Conservation (phyloP, 2,113 vertebrate species). For the Engystomops pustulosus region DNA sequence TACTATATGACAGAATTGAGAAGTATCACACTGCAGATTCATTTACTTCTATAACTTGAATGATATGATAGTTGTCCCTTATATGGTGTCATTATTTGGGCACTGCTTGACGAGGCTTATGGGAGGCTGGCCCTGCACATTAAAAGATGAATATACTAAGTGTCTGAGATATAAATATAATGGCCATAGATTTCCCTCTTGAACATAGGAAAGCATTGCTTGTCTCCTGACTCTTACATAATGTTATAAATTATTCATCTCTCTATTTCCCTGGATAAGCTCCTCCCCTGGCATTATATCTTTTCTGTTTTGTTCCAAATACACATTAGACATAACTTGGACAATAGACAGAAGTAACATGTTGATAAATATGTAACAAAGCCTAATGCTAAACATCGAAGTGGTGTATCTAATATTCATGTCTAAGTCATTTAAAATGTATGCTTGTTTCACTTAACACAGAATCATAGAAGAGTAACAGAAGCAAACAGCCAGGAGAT, state of each 20-base stretch:
- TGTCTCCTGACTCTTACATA: conserved; percentile 22
- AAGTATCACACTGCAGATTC: too few species aligned
- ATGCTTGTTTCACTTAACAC: background rate
- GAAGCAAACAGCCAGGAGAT: background rate
- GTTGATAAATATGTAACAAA: background rate
- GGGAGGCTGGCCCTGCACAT: too few species aligned
- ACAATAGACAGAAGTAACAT: background rate
- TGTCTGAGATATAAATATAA: too few species aligned
- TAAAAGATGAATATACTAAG: too few species aligned
- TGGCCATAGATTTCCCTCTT: background rate
- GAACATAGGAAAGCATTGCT: background rate
- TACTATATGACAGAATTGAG: too few species aligned
- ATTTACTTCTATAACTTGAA: too few species aligned
- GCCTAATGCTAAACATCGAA: background rate
- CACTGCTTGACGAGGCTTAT: too few species aligned
- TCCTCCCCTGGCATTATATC: background rate
- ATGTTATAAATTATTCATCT: conserved; percentile 41
- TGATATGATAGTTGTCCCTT: too few species aligned
- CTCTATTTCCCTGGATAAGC: conserved; percentile 1
- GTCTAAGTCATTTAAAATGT: background rate
- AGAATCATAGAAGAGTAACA: background rate
- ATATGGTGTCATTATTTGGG: too few species aligned
- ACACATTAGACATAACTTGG: background rate
- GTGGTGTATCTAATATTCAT: background rate
- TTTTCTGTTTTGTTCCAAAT: background rate